These are phyloP conservation scores for Capitulum mitella DNA, from an alignment of 2,888 invertebrate genomes.

Conservation along the genomic window DNA sequence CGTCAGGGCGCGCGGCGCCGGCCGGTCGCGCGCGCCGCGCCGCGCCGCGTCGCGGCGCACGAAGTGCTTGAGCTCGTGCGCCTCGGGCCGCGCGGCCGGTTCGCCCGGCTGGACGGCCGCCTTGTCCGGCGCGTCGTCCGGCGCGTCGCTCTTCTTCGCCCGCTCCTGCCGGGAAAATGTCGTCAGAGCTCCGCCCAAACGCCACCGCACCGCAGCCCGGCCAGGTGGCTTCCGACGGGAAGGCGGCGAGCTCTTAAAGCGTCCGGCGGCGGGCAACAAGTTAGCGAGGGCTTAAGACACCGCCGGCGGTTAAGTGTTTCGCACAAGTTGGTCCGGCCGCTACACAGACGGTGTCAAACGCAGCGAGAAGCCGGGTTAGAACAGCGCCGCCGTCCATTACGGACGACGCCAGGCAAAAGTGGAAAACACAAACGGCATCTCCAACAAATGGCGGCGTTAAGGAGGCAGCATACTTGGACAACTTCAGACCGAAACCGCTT, in stretches of 20 bases:
- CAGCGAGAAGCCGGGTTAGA: too few species aligned
- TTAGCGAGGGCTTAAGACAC: not conserved
- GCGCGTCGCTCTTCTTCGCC: slow-evolving; percentile 52
- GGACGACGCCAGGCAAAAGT: too few species aligned
- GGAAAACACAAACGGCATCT: too few species aligned
- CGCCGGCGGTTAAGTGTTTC: too few species aligned
- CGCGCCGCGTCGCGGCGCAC: not conserved
- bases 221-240: too few species aligned
- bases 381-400: too few species aligned
- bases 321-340: too few species aligned
- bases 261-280: not conserved
- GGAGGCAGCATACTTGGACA: too few species aligned
- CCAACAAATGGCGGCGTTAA: too few species aligned
- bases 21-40: not conserved
- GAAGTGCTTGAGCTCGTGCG: not conserved
- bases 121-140: not conserved
- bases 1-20: slow-evolving; percentile 63
- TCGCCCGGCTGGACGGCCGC: not conserved
- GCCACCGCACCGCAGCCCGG: not conserved
- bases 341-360: too few species aligned
- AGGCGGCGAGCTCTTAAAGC: not conserved
- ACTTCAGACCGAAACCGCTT: too few species aligned
- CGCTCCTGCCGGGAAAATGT: slow-evolving; percentile 51
- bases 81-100: not conserved
- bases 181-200: not conserved